A percentile compares a stretch with the other conserved stretches of the same genome.
Conservation (phyloP, 2,113 vertebrate genomes). For the Mixornis gularis region DNA sequence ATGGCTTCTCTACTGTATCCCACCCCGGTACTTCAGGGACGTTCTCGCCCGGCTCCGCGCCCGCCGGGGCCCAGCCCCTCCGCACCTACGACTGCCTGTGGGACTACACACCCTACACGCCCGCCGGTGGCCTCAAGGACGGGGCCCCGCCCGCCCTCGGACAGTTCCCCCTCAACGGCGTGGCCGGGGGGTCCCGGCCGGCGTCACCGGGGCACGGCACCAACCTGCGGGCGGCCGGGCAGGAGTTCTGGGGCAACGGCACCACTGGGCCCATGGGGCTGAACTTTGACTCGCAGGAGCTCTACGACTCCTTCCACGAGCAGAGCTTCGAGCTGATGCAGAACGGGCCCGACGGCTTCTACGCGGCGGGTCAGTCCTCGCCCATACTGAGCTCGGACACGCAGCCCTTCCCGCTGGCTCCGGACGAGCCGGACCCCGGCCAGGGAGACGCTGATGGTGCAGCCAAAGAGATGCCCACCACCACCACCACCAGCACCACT, state of each 20-base stretch:
- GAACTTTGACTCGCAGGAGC: conserved; percentile 78
- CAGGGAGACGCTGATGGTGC: neutral
- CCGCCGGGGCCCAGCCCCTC: conserved; percentile 79
- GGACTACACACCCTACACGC: conserved; percentile 82
- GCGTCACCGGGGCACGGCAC: conserved; percentile 69
- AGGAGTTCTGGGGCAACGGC: conserved; percentile 86
- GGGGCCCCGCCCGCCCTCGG: conserved; percentile 60
- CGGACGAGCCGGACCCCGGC: neutral
- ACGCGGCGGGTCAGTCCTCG: conserved; percentile 62
- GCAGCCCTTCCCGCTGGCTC: conserved; percentile 61
- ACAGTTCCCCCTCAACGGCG: conserved; percentile 88
- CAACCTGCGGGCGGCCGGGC: conserved; percentile 70
- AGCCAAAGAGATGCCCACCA: conserved; percentile 56
- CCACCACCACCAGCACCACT: neutral
- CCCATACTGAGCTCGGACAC: conserved; percentile 62
- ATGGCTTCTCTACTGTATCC: conserved; percentile 94
- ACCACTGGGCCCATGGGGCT: conserved; percentile 75
- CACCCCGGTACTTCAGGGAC: conserved; percentile 86
- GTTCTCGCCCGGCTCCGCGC: conserved; percentile 76
- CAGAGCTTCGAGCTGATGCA: conserved; percentile 75
- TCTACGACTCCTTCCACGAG: conserved; percentile 76
- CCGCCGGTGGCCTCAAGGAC: conserved; percentile 82
- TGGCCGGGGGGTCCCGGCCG: conserved; percentile 60
- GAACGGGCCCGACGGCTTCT: conserved; percentile 70
- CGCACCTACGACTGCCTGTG: conserved; percentile 88